Percentiles rank a stretch among this genome's conserved stretches.
These are phyloP conservation scores for Lordiphosa clarofinis DNA, from an alignment of 1,140 invertebrate genomes.

Conservation along the genomic window DNA sequence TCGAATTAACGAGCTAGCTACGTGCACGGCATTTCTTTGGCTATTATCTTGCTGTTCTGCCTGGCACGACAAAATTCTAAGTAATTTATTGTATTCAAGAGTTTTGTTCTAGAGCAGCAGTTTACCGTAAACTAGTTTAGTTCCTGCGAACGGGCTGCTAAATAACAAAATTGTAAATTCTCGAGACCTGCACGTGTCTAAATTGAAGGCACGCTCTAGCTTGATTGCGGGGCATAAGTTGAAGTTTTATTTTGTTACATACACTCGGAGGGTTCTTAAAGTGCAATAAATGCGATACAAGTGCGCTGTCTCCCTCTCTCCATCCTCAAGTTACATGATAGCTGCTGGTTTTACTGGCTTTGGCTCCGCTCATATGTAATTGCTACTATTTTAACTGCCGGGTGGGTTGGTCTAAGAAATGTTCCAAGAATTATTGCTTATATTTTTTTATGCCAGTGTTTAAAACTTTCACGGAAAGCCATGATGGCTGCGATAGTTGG, in stretches of 20 bases:
- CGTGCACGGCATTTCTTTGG: constrained; percentile 56
- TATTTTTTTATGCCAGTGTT: constrained; percentile 27
- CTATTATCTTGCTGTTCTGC: constrained; percentile 30
- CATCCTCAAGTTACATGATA: not conserved
- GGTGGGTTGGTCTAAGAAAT: constrained; percentile 14
- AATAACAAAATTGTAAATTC: constrained; percentile 48
- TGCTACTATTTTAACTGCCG: constrained; percentile 56
- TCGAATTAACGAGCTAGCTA: constrained; percentile 63
- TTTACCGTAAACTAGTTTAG: constrained; percentile 64
- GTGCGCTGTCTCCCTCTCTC: constrained; percentile 16
- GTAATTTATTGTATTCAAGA: constrained; percentile 44
- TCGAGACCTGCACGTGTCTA: constrained; percentile 57
- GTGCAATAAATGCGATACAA: constrained; percentile 60
- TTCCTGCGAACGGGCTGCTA: constrained; percentile 45
- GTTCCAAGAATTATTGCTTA: constrained; percentile 51
- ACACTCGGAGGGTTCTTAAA: constrained; percentile 50
- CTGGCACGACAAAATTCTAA: constrained; percentile 37
- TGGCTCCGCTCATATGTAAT: constrained; percentile 44
- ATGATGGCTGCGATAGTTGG: constrained; percentile 20
- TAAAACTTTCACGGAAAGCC: constrained; percentile 38
- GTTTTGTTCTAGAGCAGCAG: constrained; percentile 5
- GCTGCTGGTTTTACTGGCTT: constrained; percentile 53
- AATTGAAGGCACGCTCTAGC: constrained; percentile 64
- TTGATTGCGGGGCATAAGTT: constrained; percentile 14
- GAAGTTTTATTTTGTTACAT: constrained; percentile 32